Percentiles rank a stretch among this genome's conserved stretches.
Conservation (phyloP, 2,113 vertebrate genomes). For the Lampris incognitus region DNA sequence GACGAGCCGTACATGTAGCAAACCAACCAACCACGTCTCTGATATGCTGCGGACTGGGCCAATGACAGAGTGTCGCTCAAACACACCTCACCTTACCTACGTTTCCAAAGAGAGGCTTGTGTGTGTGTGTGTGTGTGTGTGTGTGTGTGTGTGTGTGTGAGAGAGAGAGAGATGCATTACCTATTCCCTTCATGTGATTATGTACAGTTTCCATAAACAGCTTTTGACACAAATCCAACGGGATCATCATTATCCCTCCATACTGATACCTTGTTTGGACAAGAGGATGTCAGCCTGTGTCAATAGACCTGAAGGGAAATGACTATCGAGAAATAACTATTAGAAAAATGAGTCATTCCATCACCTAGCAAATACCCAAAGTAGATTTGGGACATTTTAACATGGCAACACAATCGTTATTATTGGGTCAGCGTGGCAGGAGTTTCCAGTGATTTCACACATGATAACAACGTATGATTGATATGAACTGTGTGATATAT, state of each 20-base stretch:
- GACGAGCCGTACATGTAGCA: constrained; percentile 4
- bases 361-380: background rate
- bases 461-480: too few relatives aligned
- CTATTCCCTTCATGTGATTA: constrained; percentile 29
- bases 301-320: constrained; percentile 37
- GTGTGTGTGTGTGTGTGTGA: constrained; percentile 9
- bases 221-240: constrained; percentile 61
- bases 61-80: background rate
- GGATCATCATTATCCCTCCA: constrained; percentile 59
- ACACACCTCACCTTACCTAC: background rate
- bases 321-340: constrained; percentile 34
- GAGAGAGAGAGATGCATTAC: constrained; percentile 2
- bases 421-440: too few relatives aligned
- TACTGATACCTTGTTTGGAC: constrained; percentile 43
- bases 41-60: constrained; percentile 7
- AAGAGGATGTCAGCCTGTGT: constrained; percentile 52
- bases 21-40: constrained; percentile 27
- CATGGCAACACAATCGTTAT: too few relatives aligned
- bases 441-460: too few relatives aligned
- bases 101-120: constrained; percentile 17
- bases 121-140: constrained; percentile 1
- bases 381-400: too few relatives aligned
- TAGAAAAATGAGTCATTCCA: constrained; percentile 6
- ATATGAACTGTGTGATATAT: too few relatives aligned
- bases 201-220: constrained; percentile 38